A percentile compares a stretch with the other conserved stretches of the same genome.
Evolutionary conservation across 2,113 vertebrate genomes (phyloP).

Genomic region (Limnothrissa miodon): DNA sequence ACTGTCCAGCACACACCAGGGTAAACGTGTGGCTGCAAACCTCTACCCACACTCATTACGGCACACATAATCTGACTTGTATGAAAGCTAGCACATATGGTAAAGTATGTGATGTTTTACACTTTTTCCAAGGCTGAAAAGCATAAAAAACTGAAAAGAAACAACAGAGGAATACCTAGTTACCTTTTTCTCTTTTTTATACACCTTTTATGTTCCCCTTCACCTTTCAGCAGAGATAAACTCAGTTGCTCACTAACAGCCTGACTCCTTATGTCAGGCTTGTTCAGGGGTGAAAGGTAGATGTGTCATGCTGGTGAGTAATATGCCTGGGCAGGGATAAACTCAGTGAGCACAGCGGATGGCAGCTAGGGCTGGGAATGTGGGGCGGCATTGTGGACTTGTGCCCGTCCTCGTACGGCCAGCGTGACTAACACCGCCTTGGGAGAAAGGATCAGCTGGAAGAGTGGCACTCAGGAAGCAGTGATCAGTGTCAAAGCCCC

Average conservation of each 20-base stretch:
- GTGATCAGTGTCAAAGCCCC: slow-evolving; percentile 31
- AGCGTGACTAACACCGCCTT: slow-evolving; percentile 49
- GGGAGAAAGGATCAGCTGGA: slow-evolving; percentile 39
- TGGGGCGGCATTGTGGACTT: slow-evolving; percentile 5
- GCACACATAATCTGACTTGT: not conserved
- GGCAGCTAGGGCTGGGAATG: slow-evolving; percentile 31
- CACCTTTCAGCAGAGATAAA: not conserved
- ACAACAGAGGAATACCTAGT: not conserved
- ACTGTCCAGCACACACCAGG: not conserved
- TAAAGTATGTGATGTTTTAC: not conserved
- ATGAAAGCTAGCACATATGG: not conserved
- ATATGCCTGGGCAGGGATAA: not conserved
- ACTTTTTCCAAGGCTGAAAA: not conserved
- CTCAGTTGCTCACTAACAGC: not conserved
- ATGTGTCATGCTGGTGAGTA: not conserved
- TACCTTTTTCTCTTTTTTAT: not conserved
- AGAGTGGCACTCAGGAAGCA: slow-evolving; percentile 33
- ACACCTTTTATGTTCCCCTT: not conserved
- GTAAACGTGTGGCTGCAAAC: not conserved
- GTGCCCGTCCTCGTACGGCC: slow-evolving; percentile 45
- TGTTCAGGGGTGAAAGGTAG: not conserved
- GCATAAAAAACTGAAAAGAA: not conserved
- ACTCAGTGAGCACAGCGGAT: slow-evolving; percentile 8
- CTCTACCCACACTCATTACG: not conserved
- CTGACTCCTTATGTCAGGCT: not conserved